Base-by-base conservation (phyloP, 2,888 invertebrate genomes). In the Bellardia bayeri region DNA sequence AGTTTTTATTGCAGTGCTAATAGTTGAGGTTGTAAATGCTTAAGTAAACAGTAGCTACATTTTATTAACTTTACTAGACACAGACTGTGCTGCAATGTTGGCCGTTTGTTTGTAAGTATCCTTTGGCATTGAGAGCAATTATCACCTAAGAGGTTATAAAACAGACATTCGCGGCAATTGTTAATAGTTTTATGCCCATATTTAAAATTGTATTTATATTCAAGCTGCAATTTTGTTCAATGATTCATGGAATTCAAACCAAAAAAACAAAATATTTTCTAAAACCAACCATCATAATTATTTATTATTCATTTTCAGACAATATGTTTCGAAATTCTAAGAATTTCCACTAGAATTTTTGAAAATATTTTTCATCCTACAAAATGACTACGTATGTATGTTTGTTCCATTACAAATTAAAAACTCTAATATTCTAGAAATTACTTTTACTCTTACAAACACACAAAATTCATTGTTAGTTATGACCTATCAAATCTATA, bases 41-140 rank as follows among this genome's bases (percentile, higher is more conserved):
- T 75, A 14, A 85, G 63, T 45, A 85, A 87, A 85, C 87, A 85
- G 87, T 84, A 82, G 87, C 63, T 33, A 37, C 49, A 75, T 56
- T 85, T 68, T 56, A 66, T 64, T 54, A 56, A 63, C 13, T 30
- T 42, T 51, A 23, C 30, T 42, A 61, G 51, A 56, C 68, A 78
- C 42, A 63, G 56, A 42, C 58, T 51, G 8, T 56, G 49, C 7
- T 11, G 49, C 1, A 11, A 49, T 30, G 2, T 66, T 30, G 30
- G 8, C 61, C 71, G 23, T 33, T 42, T 40, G 11, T 8, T 8
- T 56, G 56, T 23, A 23, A 9, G 37, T 30, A 40, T 74, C 40
- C 58, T 66, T 72, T 74, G 74, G 42, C 68, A 84, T 72, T 79
- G 76, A 40, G 37, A 63, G 13, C 72, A 84, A 78, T 79, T 79